These are phyloP conservation scores for Lasius platythorax DNA, from an alignment of 2,888 invertebrate genomes.

Conservation along the genomic window DNA sequence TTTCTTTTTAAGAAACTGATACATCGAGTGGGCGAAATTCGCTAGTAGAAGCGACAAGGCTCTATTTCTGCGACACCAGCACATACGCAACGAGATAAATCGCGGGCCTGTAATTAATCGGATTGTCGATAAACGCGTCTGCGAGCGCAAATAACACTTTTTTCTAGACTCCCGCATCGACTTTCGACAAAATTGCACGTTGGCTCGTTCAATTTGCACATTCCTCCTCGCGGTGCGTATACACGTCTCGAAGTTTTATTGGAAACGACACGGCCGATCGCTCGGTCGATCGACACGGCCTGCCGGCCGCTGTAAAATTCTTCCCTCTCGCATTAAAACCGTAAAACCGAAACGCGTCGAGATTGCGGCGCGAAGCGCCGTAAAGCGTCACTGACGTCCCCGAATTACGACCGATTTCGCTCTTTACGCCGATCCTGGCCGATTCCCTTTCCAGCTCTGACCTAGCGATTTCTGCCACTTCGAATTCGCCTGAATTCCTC, in stretches of 20 bases:
- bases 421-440: constrained; percentile 40
- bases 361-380: constrained; percentile 74
- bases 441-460: constrained; percentile 28
- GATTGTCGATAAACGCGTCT: constrained; percentile 45
- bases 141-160: constrained; percentile 23
- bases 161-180: neutral
- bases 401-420: constrained; percentile 73
- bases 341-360: constrained; percentile 72
- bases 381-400: constrained; percentile 77
- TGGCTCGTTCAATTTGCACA: constrained; percentile 13
- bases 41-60: neutral
- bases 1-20: neutral
- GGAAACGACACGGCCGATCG: constrained; percentile 52
- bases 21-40: neutral
- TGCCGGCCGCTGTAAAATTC: constrained; percentile 64
- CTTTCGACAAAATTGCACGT: constrained; percentile 26
- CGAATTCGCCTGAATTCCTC: constrained; percentile 31
- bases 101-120: constrained; percentile 60
- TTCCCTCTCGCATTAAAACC: constrained; percentile 68
- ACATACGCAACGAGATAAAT: constrained; percentile 3
- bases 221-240: constrained; percentile 8
- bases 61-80: neutral
- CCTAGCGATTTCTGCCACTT: constrained; percentile 24
- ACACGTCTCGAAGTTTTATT: constrained; percentile 60
- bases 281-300: neutral